These are phyloP conservation scores for Pangasius larnaudii DNA, from an alignment of 2,797 vertebrate genomes.

Conservation along the genomic window DNA sequence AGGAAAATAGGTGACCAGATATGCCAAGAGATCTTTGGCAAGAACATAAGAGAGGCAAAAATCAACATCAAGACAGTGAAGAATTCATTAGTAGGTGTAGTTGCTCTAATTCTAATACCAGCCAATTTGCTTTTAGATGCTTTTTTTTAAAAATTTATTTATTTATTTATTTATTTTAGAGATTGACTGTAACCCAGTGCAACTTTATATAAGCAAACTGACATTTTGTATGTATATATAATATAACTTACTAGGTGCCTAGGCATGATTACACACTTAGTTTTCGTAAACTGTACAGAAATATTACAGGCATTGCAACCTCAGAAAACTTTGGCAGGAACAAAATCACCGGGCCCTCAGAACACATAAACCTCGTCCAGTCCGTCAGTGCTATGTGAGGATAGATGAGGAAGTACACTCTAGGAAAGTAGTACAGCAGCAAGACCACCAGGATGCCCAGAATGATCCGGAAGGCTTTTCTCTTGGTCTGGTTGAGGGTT, in stretches of 20 bases:
- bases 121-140: not conserved
- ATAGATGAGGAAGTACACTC: not conserved
- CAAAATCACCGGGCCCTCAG: not conserved
- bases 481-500: conserved; percentile 26
- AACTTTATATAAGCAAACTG: not conserved
- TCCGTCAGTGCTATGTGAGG: not conserved
- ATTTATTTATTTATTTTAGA: too few species aligned
- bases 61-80: not conserved
- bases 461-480: conserved; percentile 36
- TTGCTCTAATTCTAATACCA: too few species aligned
- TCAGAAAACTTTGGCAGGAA: not conserved
- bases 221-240: too few species aligned
- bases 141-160: too few species aligned
- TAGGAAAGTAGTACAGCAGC: conserved; percentile 32
- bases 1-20: not conserved
- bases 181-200: not conserved
- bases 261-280: not conserved
- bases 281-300: conserved; percentile 37
- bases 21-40: not conserved
- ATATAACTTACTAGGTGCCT: not conserved
- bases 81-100: not conserved
- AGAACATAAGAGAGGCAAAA: not conserved
- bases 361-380: not conserved
- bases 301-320: conserved; percentile 18
- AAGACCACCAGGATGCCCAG: conserved; percentile 25